Conservation (phyloP, 2,113 vertebrate genomes). For the Sisor rabdophorus region DNA sequence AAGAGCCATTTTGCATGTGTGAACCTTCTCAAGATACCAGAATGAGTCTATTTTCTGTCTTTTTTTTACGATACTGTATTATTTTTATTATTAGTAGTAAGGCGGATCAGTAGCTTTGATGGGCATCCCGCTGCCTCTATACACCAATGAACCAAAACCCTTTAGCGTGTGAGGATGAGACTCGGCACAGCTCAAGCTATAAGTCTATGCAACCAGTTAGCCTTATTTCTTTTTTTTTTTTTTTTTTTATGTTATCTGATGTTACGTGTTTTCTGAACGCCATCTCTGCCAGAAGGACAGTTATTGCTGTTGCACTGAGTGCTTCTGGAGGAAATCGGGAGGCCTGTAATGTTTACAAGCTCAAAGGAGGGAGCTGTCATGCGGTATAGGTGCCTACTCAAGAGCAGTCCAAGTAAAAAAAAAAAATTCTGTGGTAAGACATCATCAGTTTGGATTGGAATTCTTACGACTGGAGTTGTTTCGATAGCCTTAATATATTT, state of each 20-base stretch:
- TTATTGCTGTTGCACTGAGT: constrained; percentile 52
- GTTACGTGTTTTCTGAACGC: constrained; percentile 44
- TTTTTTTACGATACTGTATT: constrained; percentile 47
- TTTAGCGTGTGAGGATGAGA: constrained; percentile 55
- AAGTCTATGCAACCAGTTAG: constrained; percentile 74
- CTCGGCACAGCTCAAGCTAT: constrained; percentile 65
- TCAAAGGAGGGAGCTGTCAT: constrained; percentile 49
- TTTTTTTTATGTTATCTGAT: constrained; percentile 47
- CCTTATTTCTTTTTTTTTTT: constrained; percentile 60
- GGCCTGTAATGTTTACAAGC: constrained; percentile 40
- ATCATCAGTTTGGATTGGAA: constrained; percentile 25
- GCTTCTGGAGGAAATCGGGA: constrained; percentile 22
- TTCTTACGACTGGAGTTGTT: constrained; percentile 27
- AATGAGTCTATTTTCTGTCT: constrained; percentile 50
- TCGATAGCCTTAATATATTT: constrained; percentile 43
- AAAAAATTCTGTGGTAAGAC: background rate
- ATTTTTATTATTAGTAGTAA: constrained; percentile 4
- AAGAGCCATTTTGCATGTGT: constrained; percentile 36
- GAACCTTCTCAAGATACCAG: constrained; percentile 41
- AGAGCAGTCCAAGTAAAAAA: constrained; percentile 1
- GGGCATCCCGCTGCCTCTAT: constrained; percentile 11
- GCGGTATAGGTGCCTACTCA: constrained; percentile 43
- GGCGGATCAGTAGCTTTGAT: constrained; percentile 11
- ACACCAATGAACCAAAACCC: constrained; percentile 49
- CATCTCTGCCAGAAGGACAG: constrained; percentile 61